These are phyloP conservation scores for Abscondita cerata DNA, from an alignment of 2,888 invertebrate genomes.

Conservation along the genomic window DNA sequence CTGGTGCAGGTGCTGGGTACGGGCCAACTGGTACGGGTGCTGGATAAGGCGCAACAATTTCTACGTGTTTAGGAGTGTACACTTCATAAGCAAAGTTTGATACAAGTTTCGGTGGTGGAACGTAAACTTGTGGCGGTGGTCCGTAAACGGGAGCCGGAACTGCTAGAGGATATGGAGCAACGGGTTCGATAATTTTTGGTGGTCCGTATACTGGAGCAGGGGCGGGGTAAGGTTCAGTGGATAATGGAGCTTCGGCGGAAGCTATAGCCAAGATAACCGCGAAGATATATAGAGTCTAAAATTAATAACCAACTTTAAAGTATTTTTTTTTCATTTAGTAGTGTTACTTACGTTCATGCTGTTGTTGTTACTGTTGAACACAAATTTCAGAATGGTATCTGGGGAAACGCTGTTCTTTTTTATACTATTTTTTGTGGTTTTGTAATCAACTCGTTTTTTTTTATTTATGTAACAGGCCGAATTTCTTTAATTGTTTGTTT, in stretches of 20 bases:
- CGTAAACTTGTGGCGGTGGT: slow-evolving; percentile 9
- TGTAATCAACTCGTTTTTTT: too few species aligned
- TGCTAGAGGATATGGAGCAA: slow-evolving; percentile 11
- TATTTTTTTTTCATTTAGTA: neutral
- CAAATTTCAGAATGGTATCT: neutral
- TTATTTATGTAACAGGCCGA: too few species aligned
- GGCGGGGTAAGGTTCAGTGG: neutral
- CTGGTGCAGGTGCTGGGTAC: slow-evolving; percentile 4
- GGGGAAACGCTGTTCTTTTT: too few species aligned
- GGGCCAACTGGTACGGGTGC: slow-evolving; percentile 6
- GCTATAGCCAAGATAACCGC: neutral
- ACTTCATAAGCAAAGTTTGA: slow-evolving; percentile 12
- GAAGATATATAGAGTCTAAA: slow-evolving; percentile 1
- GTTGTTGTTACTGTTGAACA: neutral
- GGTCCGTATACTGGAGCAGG: slow-evolving; percentile 9
- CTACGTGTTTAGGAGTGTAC: slow-evolving; percentile 15
- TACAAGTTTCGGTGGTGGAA: slow-evolving; percentile 13
- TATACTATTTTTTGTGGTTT: too few species aligned
- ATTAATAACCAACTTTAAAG: neutral
- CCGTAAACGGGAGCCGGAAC: slow-evolving; percentile 16
- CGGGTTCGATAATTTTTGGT: slow-evolving; percentile 7
- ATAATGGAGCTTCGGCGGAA: slow-evolving; percentile 7
- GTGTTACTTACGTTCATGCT: slow-evolving; percentile 12
- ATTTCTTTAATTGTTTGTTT: too few species aligned
- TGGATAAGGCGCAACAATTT: slow-evolving; percentile 13